Conservation (phyloP, 2,113 vertebrate genomes). For the Oryzias melastigma region DNA sequence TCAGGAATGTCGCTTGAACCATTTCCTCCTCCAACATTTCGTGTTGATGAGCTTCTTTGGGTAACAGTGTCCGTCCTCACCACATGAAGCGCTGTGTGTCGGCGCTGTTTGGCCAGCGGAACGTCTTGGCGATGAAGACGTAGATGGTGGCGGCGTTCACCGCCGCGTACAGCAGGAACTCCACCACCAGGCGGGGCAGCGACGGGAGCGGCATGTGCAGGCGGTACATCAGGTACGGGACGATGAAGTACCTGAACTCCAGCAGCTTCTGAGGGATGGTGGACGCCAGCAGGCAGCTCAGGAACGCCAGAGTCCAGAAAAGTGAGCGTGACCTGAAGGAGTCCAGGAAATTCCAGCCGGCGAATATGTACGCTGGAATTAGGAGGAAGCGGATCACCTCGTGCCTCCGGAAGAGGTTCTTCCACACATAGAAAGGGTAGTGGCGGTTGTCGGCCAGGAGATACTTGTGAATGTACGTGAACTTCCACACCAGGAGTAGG, state of each 20-base stretch:
- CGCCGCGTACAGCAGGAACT: constrained; percentile 82
- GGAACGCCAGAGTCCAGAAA: constrained; percentile 89
- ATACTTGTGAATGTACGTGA: constrained; percentile 91
- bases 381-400: constrained; percentile 84
- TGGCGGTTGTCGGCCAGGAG: constrained; percentile 96
- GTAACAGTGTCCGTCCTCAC: constrained; percentile 61
- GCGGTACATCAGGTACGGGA: constrained; percentile 92
- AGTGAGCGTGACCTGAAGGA: constrained; percentile 84
- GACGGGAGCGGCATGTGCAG: constrained; percentile 87
- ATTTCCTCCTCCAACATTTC: neutral
- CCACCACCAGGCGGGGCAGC: constrained; percentile 78
- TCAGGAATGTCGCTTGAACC: neutral
- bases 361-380: constrained; percentile 87
- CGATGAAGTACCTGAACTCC: constrained; percentile 96
- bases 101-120: constrained; percentile 85
- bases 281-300: constrained; percentile 79
- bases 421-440: constrained; percentile 95
- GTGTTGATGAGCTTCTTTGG: neutral
- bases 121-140: constrained; percentile 88
- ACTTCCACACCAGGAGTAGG: constrained; percentile 89
- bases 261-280: constrained; percentile 92
- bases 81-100: constrained; percentile 96
- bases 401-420: constrained; percentile 85
- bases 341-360: constrained; percentile 89
- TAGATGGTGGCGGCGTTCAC: constrained; percentile 86